Evolutionary conservation across 1,140 invertebrate genomes (phyloP), one percentile per base, ranked within the genome.

Genomic region (Euglossa dilemma): DNA sequence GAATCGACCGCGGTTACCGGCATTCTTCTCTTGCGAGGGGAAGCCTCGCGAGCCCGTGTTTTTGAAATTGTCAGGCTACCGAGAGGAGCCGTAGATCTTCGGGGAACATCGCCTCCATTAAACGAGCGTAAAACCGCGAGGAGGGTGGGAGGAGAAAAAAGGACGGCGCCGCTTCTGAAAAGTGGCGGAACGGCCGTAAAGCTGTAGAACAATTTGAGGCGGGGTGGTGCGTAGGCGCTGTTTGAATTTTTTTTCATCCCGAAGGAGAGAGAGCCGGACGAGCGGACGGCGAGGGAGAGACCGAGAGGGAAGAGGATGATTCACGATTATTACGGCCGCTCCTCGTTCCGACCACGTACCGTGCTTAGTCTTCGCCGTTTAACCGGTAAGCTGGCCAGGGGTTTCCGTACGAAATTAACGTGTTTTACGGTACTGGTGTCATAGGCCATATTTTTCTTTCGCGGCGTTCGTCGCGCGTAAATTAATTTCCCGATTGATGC

Each of bases 121-220:
- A 75, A 85, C 50, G 36, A 59, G 28, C 78, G 73, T 85, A 85
- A 87, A 87, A 82, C 85, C 43, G 50, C 70, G 74, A 50, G 45
- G 63, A 43, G 43, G 43, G 12, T 14, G 23, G 45, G 9, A 18
- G 36, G 47, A 14, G 23, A 57, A 73, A 56, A 73, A 70, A 64
- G 23, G 12, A 20, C n/a, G 23, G 57, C 7, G 36, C 52, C 74
- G 64, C 57, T 80, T 74, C 75, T 67, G 78, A 57, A 82, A 85
- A 81, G 79, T 66, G 74, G 59, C 73, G 61, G 61, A 86, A 71
- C 85, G 72, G 61, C n/a, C 63, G 73, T 87, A 85, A 87, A 87
- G 57, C 52, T 81, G 80, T 50, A 57, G 73, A 47, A 82, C 80
- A 77, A 82, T 82, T 82, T 77, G 16, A 77, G 73, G 43, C 36